Evolutionary conservation across 2,888 invertebrate genomes (phyloP).

Genomic region (Drosophila demipolita): DNA sequence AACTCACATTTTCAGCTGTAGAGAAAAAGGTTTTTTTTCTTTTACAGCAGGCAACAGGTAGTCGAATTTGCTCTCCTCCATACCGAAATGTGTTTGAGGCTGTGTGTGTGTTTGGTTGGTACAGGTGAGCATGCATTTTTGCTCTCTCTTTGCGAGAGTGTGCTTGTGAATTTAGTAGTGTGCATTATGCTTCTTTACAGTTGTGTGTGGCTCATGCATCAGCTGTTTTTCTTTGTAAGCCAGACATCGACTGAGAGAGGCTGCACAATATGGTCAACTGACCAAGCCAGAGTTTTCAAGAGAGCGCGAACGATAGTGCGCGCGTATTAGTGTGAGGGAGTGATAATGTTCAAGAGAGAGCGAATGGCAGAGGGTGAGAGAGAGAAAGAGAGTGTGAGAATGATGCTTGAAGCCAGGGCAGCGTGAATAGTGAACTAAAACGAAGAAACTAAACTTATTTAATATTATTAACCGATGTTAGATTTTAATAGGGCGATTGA

Average conservation of each 20-base stretch:
- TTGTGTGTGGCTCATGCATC: constrained; percentile 33
- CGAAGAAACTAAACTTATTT: too few relatives aligned
- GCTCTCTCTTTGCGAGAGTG: constrained; percentile 1
- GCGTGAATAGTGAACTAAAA: constrained; percentile 1
- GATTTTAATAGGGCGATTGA: not conserved
- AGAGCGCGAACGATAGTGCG: not conserved
- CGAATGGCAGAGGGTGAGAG: not conserved
- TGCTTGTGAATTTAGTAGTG: constrained; percentile 1
- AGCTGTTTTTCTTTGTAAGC: constrained; percentile 48
- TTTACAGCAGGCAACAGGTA: constrained; percentile 50
- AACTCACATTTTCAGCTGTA: constrained; percentile 64
- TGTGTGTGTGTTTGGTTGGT: constrained; percentile 17
- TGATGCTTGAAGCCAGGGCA: constrained; percentile 32
- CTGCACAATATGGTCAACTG: constrained; percentile 15
- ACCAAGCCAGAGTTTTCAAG: constrained; percentile 18
- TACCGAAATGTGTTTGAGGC: constrained; percentile 6
- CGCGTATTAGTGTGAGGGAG: constrained; percentile 1
- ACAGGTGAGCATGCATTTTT: constrained; percentile 24
- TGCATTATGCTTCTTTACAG: constrained; percentile 23
- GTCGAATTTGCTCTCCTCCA: constrained; percentile 33
- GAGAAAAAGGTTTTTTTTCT: constrained; percentile 9
- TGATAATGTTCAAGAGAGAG: not conserved
- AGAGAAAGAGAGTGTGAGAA: constrained; percentile 3
- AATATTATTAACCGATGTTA: not conserved
- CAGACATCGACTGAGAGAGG: constrained; percentile 28